A percentile compares a stretch with the other conserved stretches of the same genome.
phyloP scores from a whole-genome alignment of 2,113 vertebrate genomes.

The Lanius collurio region DNA sequence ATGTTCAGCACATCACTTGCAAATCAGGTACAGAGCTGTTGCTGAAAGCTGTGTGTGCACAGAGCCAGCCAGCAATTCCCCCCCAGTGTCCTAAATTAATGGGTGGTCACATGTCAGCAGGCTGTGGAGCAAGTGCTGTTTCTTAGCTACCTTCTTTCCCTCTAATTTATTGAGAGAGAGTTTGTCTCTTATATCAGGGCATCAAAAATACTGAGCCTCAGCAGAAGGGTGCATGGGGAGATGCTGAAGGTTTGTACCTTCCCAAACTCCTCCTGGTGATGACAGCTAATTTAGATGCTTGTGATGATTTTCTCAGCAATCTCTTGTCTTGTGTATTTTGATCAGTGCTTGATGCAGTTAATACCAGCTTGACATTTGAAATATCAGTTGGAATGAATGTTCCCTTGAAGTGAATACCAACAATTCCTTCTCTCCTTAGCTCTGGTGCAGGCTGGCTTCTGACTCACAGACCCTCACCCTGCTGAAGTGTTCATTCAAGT shows the following conservation, averaged over 20 bases:
- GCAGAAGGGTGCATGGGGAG: neutral
- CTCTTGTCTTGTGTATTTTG: conserved; percentile 23
- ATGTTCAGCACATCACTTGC: neutral
- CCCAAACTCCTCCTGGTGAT: neutral
- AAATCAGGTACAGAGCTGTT: neutral
- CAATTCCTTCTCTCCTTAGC: neutral
- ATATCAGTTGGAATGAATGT: neutral
- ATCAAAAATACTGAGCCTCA: neutral
- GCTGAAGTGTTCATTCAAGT: neutral
- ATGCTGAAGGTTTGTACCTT: neutral
- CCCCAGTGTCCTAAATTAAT: neutral
- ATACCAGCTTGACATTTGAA: conserved; percentile 30
- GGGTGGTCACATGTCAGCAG: neutral
- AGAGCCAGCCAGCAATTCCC: neutral
- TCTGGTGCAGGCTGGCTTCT: neutral
- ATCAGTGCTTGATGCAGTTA: conserved; percentile 28
- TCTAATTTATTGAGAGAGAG: neutral
- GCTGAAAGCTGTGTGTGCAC: neutral
- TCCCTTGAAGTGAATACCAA: neutral
- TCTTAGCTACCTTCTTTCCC: neutral
- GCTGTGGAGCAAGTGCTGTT: neutral
- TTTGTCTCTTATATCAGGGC: neutral
- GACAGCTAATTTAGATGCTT: conserved; percentile 29
- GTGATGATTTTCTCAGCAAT: conserved; percentile 14
- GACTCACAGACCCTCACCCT: neutral